Conservation (phyloP, 1,140 invertebrate genomes). For the Semibalanus balanoides region DNA sequence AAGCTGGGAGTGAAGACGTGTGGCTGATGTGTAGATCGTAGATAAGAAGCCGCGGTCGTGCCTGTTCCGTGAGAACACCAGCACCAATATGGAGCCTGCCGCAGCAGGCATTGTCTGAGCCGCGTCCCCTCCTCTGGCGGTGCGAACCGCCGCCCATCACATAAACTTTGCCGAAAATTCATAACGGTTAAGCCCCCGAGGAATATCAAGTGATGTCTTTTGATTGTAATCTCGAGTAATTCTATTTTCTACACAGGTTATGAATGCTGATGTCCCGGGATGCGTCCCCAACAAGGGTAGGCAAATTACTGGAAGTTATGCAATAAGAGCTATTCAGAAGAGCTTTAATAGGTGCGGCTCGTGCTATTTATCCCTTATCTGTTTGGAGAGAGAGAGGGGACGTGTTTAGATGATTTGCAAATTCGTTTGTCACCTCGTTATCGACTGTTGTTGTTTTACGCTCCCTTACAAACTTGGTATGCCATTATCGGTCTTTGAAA, state of each 20-base stretch:
- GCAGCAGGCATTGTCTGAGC: no score
- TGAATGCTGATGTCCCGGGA: neutral
- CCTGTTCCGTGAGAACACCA: no score
- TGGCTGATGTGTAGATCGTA: no score
- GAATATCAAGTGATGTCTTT: slow-evolving; percentile 2
- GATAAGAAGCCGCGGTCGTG: no score
- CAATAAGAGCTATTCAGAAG: neutral
- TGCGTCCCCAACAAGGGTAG: neutral
- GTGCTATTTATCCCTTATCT: neutral
- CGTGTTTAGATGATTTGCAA: neutral
- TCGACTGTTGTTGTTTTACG: neutral
- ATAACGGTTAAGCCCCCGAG: neutral
- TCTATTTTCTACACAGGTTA: neutral
- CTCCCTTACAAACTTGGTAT: no score
- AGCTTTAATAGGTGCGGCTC: neutral
- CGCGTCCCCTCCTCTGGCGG: no score
- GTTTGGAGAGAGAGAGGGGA: neutral
- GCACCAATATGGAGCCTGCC: no score
- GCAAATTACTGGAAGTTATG: neutral
- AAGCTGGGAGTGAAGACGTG: no score
- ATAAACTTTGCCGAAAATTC: neutral
- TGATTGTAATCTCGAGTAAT: neutral
- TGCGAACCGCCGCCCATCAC: neutral
- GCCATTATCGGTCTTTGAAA: no score
- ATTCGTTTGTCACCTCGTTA: neutral